Evolutionary conservation across 2,797 vertebrate genomes (phyloP).

Genomic region (Sebastes alutus): DNA sequence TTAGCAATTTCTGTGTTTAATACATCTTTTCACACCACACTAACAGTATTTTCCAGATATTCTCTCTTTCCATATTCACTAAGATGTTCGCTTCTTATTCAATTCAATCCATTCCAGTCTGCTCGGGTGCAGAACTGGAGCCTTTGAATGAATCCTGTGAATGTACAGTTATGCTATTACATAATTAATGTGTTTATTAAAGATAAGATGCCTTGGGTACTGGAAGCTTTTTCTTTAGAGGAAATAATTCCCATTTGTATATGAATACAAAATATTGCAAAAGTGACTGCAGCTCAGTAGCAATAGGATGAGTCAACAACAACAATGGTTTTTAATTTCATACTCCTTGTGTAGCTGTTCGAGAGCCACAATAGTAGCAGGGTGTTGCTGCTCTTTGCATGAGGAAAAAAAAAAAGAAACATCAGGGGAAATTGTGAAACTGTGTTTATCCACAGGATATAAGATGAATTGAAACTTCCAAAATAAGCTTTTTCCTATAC

Average conservation of each 20-base stretch:
- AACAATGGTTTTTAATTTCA: constrained; percentile 62
- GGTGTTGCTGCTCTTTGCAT: constrained; percentile 48
- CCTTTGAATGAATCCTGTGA: constrained; percentile 55
- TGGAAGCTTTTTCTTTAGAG: constrained; percentile 50
- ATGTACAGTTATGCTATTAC: constrained; percentile 56
- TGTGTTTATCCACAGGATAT: constrained; percentile 39
- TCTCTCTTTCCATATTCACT: constrained; percentile 1
- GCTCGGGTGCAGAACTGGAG: constrained; percentile 19
- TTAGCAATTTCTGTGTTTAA: not conserved
- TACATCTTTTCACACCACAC: constrained; percentile 3
- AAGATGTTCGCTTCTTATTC: constrained; percentile 19
- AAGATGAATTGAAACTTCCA: constrained; percentile 43
- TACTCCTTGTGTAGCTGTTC: constrained; percentile 44
- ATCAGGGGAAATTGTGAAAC: constrained; percentile 37
- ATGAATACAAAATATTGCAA: constrained; percentile 62
- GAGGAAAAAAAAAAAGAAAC: constrained; percentile 26
- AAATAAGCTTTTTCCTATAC: constrained; percentile 29
- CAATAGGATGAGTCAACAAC: constrained; percentile 65
- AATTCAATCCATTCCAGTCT: constrained; percentile 16
- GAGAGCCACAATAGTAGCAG: constrained; percentile 51
- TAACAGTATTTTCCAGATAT: not conserved
- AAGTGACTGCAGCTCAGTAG: constrained; percentile 46
- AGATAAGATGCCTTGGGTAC: constrained; percentile 59
- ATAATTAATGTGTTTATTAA: constrained; percentile 77
- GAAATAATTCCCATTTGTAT: constrained; percentile 72